These are phyloP conservation scores for Volucella inanis DNA, from an alignment of 2,888 invertebrate genomes.

Conservation along the genomic window DNA sequence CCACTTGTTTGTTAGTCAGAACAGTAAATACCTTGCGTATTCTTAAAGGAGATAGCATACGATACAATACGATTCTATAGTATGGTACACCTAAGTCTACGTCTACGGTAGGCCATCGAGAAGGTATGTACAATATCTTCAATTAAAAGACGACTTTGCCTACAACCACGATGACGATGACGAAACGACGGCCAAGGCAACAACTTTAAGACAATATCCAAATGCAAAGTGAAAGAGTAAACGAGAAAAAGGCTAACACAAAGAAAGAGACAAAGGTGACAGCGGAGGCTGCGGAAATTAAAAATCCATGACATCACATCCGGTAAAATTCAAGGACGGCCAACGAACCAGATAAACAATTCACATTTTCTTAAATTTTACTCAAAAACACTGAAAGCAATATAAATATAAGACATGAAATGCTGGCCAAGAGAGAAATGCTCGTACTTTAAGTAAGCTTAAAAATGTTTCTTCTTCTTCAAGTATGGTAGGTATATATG, in stretches of 20 bases:
- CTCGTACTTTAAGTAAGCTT: constrained; percentile 54
- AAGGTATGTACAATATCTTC: constrained; percentile 55
- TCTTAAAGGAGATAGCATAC: constrained; percentile 54
- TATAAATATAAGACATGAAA: too few relatives aligned
- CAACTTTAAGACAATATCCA: constrained; percentile 53
- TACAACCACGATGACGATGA: neutral
- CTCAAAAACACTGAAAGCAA: too few relatives aligned
- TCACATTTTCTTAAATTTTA: constrained; percentile 62
- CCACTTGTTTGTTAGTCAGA: constrained; percentile 71
- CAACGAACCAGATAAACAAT: constrained; percentile 34
- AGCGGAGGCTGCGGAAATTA: constrained; percentile 50
- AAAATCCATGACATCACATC: constrained; percentile 73
- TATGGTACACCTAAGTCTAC: too few relatives aligned
- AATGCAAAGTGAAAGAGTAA: constrained; percentile 17
- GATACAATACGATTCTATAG: too few relatives aligned
- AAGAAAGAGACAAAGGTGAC: neutral
- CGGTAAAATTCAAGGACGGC: constrained; percentile 69
- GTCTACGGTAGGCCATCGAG: constrained; percentile 1
- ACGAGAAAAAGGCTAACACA: neutral
- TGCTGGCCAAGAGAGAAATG: too few relatives aligned
- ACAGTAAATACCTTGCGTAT: constrained; percentile 73
- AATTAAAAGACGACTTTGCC: constrained; percentile 54
- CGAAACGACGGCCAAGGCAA: constrained; percentile 8
- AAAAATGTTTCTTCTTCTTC: constrained; percentile 53
- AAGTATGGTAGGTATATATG: constrained; percentile 20